These are phyloP conservation scores for Chionodraco myersi DNA, from an alignment of 2,113 vertebrate genomes.

Conservation along the genomic window DNA sequence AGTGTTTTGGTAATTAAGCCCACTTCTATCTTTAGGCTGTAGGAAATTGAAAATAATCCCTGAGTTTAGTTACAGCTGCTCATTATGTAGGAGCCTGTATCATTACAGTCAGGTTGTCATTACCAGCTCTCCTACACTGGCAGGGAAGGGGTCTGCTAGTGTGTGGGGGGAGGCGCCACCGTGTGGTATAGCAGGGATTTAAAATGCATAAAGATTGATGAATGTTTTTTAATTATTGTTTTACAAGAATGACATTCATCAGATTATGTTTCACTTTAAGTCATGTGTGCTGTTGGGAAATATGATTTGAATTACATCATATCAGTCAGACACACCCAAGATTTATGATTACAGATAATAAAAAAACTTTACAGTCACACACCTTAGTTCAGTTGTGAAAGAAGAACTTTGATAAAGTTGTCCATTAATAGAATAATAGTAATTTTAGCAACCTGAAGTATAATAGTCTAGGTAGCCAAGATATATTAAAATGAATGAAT, in stretches of 20 bases:
- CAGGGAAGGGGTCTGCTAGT: neutral
- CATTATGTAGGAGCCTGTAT: constrained; percentile 65
- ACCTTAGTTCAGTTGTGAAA: neutral
- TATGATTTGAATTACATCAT: no score
- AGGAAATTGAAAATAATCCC: constrained; percentile 66
- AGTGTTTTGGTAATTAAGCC: constrained; percentile 52
- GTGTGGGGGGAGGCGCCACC: constrained; percentile 51
- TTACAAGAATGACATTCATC: neutral
- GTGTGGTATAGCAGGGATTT: constrained; percentile 35
- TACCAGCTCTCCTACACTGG: constrained; percentile 12
- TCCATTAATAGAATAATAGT: neutral
- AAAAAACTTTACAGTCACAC: no score
- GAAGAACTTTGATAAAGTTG: neutral
- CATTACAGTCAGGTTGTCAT: constrained; percentile 62
- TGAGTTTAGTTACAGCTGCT: constrained; percentile 58
- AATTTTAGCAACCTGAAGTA: neutral
- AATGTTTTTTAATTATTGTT: no score
- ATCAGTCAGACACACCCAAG: neutral
- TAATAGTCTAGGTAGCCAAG: neutral
- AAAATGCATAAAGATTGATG: neutral
- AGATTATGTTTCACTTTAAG: neutral
- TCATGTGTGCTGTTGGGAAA: neutral
- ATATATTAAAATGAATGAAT: no score
- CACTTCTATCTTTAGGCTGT: constrained; percentile 64
- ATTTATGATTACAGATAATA: neutral